A percentile compares a stretch with the other conserved stretches of the same genome.
phyloP scores from a whole-genome alignment of 2,888 invertebrate genomes.

The Halictus ligatus region DNA sequence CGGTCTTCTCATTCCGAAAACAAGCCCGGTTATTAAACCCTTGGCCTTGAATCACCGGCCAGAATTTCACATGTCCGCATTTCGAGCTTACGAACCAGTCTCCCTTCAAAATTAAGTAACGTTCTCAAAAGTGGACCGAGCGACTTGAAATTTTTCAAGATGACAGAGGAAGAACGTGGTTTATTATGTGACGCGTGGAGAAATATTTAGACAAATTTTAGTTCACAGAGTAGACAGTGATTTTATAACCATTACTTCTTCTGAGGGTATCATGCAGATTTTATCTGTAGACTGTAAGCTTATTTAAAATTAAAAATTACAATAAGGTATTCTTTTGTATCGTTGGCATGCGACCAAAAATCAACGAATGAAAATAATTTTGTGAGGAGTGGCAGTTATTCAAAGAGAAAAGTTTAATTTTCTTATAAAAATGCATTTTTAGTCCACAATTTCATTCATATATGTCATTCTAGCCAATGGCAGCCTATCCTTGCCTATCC shows the following conservation, averaged over 20 bases:
- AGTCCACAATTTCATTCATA: too few species aligned
- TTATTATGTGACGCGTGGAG: not conserved
- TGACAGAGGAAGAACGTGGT: not conserved
- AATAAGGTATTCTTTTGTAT: too few species aligned
- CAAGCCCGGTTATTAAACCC: slow-evolving; percentile 8
- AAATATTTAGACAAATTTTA: not conserved
- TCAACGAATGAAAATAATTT: too few species aligned
- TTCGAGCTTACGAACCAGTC: not conserved
- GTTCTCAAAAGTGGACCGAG: not conserved
- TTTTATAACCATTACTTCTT: not conserved
- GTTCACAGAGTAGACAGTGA: not conserved
- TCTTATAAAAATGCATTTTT: too few species aligned
- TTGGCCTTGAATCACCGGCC: not conserved
- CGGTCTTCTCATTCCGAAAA: not conserved
- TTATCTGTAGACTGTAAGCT: too few species aligned
- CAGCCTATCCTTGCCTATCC: too few species aligned
- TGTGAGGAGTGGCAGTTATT: too few species aligned
- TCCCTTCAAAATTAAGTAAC: not conserved
- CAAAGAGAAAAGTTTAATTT: too few species aligned
- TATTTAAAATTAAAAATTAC: too few species aligned
- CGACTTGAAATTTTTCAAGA: not conserved
- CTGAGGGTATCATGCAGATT: too few species aligned
- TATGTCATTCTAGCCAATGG: too few species aligned
- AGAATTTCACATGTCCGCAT: not conserved
- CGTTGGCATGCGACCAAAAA: too few species aligned